Evolutionary conservation across 53 echinoderm and acorn worm species (phyloP).

Genomic region (Glandiceps talaboti): DNA sequence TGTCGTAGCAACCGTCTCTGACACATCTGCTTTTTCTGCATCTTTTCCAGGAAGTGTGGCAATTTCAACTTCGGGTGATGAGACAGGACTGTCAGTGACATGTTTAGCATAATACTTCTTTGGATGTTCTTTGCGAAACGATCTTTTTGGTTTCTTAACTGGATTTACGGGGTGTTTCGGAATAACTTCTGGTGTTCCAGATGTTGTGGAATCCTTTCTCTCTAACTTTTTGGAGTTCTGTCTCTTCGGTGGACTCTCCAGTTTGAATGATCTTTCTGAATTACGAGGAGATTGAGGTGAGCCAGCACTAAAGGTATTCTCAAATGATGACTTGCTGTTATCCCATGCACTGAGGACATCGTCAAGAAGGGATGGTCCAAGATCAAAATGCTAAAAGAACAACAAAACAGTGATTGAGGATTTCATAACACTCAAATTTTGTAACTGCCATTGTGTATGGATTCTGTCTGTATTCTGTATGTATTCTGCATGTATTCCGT

Average conservation of each 20-base stretch:
- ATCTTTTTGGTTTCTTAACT: not conserved
- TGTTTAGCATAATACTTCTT: not conserved
- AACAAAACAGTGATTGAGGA: not conserved
- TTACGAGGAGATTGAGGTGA: not conserved
- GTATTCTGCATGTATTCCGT: too few relatives aligned
- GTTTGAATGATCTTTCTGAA: not conserved
- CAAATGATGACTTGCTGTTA: slow-evolving; percentile 33
- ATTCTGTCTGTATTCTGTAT: too few relatives aligned
- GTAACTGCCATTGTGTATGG: too few relatives aligned
- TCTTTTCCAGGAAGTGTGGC: not conserved
- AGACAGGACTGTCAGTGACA: not conserved
- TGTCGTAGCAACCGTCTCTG: not conserved
- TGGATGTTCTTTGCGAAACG: not conserved
- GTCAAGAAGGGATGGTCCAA: slow-evolving; percentile 80
- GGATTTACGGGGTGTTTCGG: not conserved
- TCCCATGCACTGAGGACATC: slow-evolving; percentile 96
- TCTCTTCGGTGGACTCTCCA: not conserved
- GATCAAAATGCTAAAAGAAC: slow-evolving; percentile 65
- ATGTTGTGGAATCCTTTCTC: not conserved
- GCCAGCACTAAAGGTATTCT: slow-evolving; percentile 8
- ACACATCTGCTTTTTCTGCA: not conserved
- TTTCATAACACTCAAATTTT: too few relatives aligned
- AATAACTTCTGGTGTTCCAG: not conserved
- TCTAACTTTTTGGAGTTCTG: not conserved
- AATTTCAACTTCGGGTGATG: not conserved